Percentiles rank a stretch among this genome's conserved stretches.
phyloP scores from a whole-genome alignment of 2,113 vertebrate genomes.

The Danionella cerebrum region DNA sequence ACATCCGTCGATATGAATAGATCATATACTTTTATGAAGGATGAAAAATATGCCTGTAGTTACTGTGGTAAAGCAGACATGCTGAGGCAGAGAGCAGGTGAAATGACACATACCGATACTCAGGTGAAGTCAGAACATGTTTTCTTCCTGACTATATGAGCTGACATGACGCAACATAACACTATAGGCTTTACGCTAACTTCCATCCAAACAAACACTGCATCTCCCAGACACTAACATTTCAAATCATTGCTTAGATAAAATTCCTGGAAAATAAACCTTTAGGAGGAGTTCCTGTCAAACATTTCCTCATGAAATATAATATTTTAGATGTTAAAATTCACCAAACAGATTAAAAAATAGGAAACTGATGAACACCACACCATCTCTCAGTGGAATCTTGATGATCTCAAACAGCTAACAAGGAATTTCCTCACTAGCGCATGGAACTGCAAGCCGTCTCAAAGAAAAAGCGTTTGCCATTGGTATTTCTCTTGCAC shows the following conservation, averaged over 20 bases:
- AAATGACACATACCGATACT: slow-evolving; percentile 52
- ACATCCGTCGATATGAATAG: background rate
- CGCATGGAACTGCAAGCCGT: background rate
- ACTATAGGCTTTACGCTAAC: background rate
- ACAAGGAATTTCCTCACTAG: background rate
- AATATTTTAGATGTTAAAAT: too few species aligned
- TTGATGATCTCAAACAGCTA: background rate
- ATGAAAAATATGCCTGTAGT: too few species aligned
- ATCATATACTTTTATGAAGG: too few species aligned
- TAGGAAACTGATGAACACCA: background rate
- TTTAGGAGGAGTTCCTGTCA: too few species aligned
- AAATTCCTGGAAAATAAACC: too few species aligned
- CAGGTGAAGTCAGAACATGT: slow-evolving; percentile 57
- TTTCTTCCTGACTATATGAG: slow-evolving; percentile 40
- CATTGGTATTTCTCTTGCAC: background rate
- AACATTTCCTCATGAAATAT: too few species aligned
- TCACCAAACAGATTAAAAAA: too few species aligned
- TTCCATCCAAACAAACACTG: background rate
- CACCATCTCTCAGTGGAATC: background rate
- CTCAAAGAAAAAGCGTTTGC: background rate
- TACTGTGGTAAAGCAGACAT: slow-evolving; percentile 10
- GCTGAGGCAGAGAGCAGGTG: slow-evolving; percentile 29
- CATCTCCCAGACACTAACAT: background rate
- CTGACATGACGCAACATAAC: slow-evolving; percentile 32
- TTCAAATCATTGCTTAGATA: background rate